Base-by-base conservation (phyloP, 2,113 vertebrate genomes). In the Haplochromis burtoni region DNA sequence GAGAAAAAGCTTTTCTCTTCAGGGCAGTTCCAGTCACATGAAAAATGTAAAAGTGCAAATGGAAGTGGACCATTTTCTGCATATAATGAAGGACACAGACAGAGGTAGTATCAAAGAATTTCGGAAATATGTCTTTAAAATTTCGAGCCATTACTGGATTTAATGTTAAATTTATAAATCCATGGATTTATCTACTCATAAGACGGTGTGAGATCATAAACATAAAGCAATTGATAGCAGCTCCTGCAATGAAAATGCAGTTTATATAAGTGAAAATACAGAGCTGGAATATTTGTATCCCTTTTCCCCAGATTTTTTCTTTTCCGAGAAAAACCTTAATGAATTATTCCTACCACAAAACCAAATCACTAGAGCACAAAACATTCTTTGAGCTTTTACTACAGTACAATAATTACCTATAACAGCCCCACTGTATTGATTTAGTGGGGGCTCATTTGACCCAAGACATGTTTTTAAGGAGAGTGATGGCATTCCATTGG, bases 21-120 rank as follows among this genome's bases (percentile, higher is more conserved):
- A 35, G 80, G 89, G 59, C 42, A 80, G 29, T 45, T 86, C 86
- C 45, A 10, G 29, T 82, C 54, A 82, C 89, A 92, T 90, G 17
- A 91, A 87, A 91, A 80, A 88, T 87, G 66, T 78, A 82, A 38
- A 71, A 80, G 83, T 47, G 54, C 16, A 88, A 89, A 88, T 85
- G 71, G 80, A 83, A 86, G 80, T 26, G 80, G 24, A 85, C 55
- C 81, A 80, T 86, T 83, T 87, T 38, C 53, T 80, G 71, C 42
- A 86, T 66, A 82, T 54, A 55, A 88, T 87, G 35, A 49, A 26
- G 6, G 80, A 87, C 80, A 83, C 7, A 38, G 14, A 73, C 86
- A 42, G 12, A 42, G 21, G 53, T 40, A 53, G 33, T 26, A 11
- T 14, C 29, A 47, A 40, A 45, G 26, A 55, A 53, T 82, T 35